Evolutionary conservation across 2,113 vertebrate species (phyloP), one percentile per base, ranked within the genome.

Genomic region (Leptodactylus fuscus): DNA sequence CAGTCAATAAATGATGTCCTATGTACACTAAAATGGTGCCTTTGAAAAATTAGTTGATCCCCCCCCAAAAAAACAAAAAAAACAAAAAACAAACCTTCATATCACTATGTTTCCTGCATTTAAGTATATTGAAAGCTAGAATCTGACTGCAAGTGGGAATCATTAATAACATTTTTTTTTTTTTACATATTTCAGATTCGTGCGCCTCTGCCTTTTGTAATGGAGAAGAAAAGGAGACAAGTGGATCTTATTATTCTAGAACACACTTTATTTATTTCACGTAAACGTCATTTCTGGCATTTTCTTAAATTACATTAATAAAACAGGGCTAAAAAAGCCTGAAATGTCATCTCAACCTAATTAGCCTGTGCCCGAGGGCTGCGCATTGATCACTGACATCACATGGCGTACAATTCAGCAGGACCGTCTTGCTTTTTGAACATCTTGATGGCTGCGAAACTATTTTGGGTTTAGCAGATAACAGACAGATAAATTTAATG

Each of bases 341-440:
- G n/a, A 82, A 70, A 82, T 69, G 65, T 82, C 81, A 82, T 71
- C 18, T 51, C 70, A 82, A 82, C 81, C 32, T 73, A 71, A 74
- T 83, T 74, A 73, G 69, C 81, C 48, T 83, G 29, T 83, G 69
- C 49, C 46, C 34, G 53, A 70, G 18, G 51, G 32, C 69, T 11
- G n/a, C 24, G 70, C 32, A 73, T 60, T 51, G 69, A 82, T 82
- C 67, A 55, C 4, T 38, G 62, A 41, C 78, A 41, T 41, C 58
- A 32, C 77, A 78, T 20, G 36, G 8, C 71, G 10, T 38, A 46
- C n/a, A 44, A 46, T 73, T 44, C 38, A 44, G 10, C 38, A 76
- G 24, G 24, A 76, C 73, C 6, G 29, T 75, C 9, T 49, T 77
- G 49, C 15, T 36, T 38, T 22, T 36, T 38, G 29, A 79, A 58